Evolutionary conservation across 37 sponge, comb jelly and placozoan species (phyloP), one percentile per base, ranked within the genome.

Genomic region (Ephydatia muelleri): DNA sequence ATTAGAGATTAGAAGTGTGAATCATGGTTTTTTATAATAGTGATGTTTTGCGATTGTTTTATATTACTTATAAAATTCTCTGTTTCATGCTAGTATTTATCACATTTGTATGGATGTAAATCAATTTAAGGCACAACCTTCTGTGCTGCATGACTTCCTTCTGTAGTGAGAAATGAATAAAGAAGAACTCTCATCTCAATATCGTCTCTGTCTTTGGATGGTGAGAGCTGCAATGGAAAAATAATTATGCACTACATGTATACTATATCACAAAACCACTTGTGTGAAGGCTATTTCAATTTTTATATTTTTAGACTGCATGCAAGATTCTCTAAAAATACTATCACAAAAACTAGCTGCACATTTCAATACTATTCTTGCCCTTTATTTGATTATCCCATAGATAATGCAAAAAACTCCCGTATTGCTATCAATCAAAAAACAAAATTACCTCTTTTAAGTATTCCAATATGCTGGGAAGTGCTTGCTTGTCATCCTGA

Each of bases 91-190:
- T 57, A 57, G 57, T 57, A 57, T 57, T 57, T 57, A 57, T 57
- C 19, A 57, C 57, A 57, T 57, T 57, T 57, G 57, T 57, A 57
- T 57, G 57, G 57, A 57, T 57, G 57, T 57, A 57, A 57, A 57
- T 57, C 57, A 57, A 57, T 57, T 57, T 19, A 21, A 57, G 57
- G 57, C 57, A 57, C n/a, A 65, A 89, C 89, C 89, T 80, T 72
- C 48, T 89, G 89, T 36, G 84, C 37, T 26, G 23, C 29, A 14
- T 27, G n/a, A 35, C 68, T 36, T 64, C 89, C 89, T 38, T 89
- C 84, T 49, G 73, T 23, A 39, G 67, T 68, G 27, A 89, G 84
- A 39, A 89, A 40, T 67, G 84, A 72, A 74, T 89, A 84, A 67
- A 89, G 38, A 30, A 84, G 66, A 26, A 36, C 35, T 68, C 80